These are phyloP conservation scores for Notothenia rossii DNA, from an alignment of 2,113 vertebrate species.

Conservation along the genomic window DNA sequence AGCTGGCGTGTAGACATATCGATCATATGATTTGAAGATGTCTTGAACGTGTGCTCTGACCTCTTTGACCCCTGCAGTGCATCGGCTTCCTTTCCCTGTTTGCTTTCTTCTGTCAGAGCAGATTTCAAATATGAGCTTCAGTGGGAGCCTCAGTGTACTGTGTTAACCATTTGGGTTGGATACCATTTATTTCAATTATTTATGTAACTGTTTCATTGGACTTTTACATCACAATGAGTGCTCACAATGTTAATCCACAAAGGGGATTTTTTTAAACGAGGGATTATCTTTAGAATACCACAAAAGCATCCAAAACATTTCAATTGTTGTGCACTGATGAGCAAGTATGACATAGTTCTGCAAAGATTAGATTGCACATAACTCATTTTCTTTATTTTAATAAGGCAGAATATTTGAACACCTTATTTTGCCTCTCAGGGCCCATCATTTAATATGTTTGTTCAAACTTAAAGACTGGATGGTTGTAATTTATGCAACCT, in stretches of 20 bases:
- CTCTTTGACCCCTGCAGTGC: not conserved
- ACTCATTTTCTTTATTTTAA: not conserved
- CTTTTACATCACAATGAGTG: not conserved
- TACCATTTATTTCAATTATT: not conserved
- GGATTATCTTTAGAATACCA: not conserved
- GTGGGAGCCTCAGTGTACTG: not conserved
- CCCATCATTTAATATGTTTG: not conserved
- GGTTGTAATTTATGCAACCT: too few relatives aligned
- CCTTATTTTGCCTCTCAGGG: not conserved
- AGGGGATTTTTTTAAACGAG: not conserved
- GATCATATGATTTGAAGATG: not conserved
- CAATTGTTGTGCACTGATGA: too few relatives aligned
- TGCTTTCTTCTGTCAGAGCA: constrained; percentile 15
- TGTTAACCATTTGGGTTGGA: not conserved
- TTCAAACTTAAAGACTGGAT: too few relatives aligned
- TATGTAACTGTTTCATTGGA: not conserved
- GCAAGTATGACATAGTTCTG: not conserved
- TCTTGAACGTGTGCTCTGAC: not conserved
- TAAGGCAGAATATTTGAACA: not conserved
- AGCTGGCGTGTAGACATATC: not conserved
- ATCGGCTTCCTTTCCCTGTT: not conserved
- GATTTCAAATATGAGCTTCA: not conserved
- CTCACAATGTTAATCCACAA: not conserved
- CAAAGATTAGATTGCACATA: not conserved
- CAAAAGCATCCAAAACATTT: not conserved